A percentile compares a stretch with the other conserved stretches of the same genome.
These are phyloP conservation scores for Phragmatobia fuliginosa DNA, from an alignment of 2,888 invertebrate genomes.

Conservation along the genomic window DNA sequence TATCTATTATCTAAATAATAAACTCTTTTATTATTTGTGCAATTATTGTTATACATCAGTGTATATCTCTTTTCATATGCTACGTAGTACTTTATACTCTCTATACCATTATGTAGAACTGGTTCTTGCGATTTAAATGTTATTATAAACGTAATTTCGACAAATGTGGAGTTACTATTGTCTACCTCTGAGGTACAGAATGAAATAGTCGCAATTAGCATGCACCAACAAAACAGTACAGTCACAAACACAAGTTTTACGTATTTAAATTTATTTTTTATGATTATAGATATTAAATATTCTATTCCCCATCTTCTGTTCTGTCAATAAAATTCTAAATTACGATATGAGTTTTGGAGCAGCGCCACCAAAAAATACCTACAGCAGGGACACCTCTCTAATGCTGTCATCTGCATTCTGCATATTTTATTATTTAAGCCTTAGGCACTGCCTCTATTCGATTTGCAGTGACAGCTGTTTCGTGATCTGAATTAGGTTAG, in stretches of 20 bases:
- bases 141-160: no score
- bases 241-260: not conserved
- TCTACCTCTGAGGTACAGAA: no score
- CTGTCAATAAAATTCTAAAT: constrained; percentile 15
- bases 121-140: no score
- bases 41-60: no score
- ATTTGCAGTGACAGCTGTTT: constrained; percentile 2
- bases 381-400: not conserved
- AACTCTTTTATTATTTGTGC: no score
- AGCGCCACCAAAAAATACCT: constrained; percentile 12
- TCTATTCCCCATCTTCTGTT: not conserved
- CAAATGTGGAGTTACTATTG: no score
- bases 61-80: no score
- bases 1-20: no score
- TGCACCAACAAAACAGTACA: not conserved
- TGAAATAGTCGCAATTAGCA: not conserved
- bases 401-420: constrained; percentile 15
- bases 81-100: no score
- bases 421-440: constrained; percentile 20
- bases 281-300: not conserved
- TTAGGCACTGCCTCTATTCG: constrained; percentile 4
- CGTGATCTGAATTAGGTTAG: constrained; percentile 21
- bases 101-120: no score
- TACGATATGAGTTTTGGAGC: constrained; percentile 14
- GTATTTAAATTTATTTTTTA: not conserved